Conservation (phyloP, 2,797 vertebrate genomes). For the Simalia tracyae region DNA sequence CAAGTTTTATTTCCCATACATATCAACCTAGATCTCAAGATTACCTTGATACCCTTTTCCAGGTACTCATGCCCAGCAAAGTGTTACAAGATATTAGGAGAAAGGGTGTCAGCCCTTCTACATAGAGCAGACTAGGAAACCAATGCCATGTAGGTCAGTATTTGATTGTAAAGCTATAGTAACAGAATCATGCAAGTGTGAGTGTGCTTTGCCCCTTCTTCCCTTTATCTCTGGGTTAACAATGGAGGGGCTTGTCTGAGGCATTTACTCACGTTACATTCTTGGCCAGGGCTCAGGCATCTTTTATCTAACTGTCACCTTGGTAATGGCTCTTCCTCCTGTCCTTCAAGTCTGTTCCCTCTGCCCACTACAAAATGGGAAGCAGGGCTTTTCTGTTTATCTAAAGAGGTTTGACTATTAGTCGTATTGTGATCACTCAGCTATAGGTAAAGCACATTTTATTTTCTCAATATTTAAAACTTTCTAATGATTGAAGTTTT, state of each 20-base stretch:
- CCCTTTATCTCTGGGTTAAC: background rate
- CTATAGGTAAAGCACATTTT: background rate
- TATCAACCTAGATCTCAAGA: too few relatives aligned
- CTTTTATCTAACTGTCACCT: background rate
- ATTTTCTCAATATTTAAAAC: background rate
- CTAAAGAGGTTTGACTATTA: background rate
- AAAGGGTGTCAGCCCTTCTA: too few relatives aligned
- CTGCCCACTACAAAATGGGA: background rate
- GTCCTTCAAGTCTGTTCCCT: background rate
- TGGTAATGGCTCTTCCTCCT: background rate
- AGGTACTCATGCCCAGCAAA: too few relatives aligned
- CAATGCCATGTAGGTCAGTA: background rate
- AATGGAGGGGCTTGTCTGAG: background rate
- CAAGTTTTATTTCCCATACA: too few relatives aligned
- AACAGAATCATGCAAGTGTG: background rate
- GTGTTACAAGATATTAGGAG: too few relatives aligned
- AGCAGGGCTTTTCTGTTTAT: background rate
- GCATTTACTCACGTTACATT: background rate
- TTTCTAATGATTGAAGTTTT: background rate
- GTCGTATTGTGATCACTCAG: background rate
- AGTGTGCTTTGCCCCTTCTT: background rate
- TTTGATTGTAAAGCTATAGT: background rate
- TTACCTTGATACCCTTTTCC: too few relatives aligned
- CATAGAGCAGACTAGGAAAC: background rate
- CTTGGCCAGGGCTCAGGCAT: background rate